Percentiles rank a stretch among this genome's conserved stretches.
Conservation (phyloP, 2,797 vertebrate genomes). For the Silurus aristotelis region DNA sequence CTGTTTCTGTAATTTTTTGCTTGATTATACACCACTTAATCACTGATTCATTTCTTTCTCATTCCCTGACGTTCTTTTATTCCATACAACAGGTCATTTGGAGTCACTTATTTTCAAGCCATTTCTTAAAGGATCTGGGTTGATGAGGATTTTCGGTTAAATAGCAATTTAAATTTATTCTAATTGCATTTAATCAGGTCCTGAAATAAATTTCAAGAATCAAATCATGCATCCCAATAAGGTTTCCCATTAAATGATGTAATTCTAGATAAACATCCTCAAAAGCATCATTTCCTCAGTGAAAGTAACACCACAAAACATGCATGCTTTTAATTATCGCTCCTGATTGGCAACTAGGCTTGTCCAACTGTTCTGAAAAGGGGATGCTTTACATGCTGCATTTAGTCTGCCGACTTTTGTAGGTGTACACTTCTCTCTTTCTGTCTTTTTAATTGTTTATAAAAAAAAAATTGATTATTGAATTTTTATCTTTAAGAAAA, state of each 20-base stretch:
- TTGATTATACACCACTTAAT: neutral
- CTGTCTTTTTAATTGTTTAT: neutral
- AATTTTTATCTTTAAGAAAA: no score
- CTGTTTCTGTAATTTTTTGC: neutral
- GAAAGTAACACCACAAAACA: neutral
- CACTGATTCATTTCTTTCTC: neutral
- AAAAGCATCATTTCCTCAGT: neutral
- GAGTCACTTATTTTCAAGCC: neutral
- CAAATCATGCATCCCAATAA: neutral
- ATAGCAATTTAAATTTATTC: neutral
- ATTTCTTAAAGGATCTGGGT: neutral
- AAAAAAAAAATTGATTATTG: neutral
- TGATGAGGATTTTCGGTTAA: neutral
- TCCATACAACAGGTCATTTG: neutral
- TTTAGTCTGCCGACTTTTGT: neutral
- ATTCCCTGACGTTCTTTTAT: neutral
- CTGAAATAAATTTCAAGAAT: neutral
- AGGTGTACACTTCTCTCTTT: neutral
- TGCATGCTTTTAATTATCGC: no score
- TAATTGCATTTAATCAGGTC: constrained; percentile 17
- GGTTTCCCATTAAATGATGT: neutral
- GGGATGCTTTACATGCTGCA: neutral
- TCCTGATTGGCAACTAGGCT: neutral
- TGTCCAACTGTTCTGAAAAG: neutral
- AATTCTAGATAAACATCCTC: neutral